These are phyloP conservation scores for Salvelinus alpinus DNA, from an alignment of 2,113 vertebrate species.

Conservation along the genomic window DNA sequence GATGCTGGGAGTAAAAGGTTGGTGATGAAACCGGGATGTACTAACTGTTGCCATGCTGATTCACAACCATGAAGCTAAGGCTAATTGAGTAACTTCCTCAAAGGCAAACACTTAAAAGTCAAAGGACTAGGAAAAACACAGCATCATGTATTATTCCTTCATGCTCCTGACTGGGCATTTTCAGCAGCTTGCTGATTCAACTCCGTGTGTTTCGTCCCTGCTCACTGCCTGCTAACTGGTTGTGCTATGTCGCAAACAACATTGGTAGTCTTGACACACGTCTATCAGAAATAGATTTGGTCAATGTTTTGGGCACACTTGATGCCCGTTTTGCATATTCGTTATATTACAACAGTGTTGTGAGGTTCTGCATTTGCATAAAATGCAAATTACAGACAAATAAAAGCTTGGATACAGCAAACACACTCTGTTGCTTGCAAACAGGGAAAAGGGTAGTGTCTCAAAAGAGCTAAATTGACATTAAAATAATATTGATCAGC, in stretches of 20 bases:
- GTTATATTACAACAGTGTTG: slow-evolving; percentile 12
- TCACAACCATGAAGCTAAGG: slow-evolving; percentile 23
- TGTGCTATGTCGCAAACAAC: too few relatives aligned
- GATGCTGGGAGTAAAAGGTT: slow-evolving; percentile 20
- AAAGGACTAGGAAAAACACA: neutral
- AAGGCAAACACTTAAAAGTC: neutral
- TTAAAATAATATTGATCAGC: slow-evolving; percentile 25
- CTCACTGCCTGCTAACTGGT: neutral
- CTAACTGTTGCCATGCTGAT: slow-evolving; percentile 33
- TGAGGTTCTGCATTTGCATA: slow-evolving; percentile 40
- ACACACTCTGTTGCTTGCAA: neutral
- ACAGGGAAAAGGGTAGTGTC: neutral
- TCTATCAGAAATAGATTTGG: too few relatives aligned
- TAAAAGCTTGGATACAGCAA: slow-evolving; percentile 25
- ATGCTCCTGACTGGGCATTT: slow-evolving; percentile 9
- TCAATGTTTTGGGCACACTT: too few relatives aligned
- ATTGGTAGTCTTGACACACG: too few relatives aligned
- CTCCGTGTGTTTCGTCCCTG: neutral
- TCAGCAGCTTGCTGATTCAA: neutral
- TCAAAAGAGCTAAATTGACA: slow-evolving; percentile 1
- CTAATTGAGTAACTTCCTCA: slow-evolving; percentile 41
- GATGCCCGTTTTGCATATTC: slow-evolving; percentile 21
- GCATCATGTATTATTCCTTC: neutral
- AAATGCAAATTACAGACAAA: slow-evolving; percentile 16
- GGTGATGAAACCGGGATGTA: neutral